Conservation (phyloP, 2,113 vertebrate genomes). For the Suricata suricatta region DNA sequence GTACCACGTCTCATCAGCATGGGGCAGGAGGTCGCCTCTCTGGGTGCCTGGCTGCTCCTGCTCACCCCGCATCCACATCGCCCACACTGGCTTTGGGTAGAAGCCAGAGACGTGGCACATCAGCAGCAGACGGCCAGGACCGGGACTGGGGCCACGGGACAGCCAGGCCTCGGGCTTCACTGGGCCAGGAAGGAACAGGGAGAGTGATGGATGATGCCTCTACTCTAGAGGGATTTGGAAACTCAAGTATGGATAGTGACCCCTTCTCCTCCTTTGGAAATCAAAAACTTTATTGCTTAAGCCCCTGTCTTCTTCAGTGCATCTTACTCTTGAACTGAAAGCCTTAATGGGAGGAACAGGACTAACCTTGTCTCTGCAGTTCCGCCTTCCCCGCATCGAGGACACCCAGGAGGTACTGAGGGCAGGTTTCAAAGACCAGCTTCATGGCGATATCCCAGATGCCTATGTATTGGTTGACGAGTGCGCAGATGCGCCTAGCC, state of each 20-base stretch:
- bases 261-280: not conserved
- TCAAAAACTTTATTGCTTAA: not conserved
- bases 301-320: not conserved
- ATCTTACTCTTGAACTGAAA: not conserved
- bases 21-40: not conserved
- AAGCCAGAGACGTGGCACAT: not conserved
- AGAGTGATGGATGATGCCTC: not conserved
- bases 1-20: not conserved
- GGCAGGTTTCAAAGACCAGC: not conserved
- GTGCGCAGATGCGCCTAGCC: not conserved
- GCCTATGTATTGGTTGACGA: not conserved
- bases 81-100: not conserved
- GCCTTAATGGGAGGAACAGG: too few species aligned
- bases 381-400: not conserved
- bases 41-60: not conserved
- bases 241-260: not conserved
- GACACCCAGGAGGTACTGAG: not conserved
- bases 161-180: slow-evolving; percentile 16
- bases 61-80: not conserved
- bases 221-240: not conserved
- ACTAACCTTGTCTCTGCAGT: slow-evolving; percentile 3
- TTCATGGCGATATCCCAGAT: not conserved
- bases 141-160: not conserved
- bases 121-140: not conserved
- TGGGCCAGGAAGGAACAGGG: not conserved